Evolutionary conservation across 2,797 vertebrate genomes (phyloP).

Genomic region (Neosalanx taihuensis): DNA sequence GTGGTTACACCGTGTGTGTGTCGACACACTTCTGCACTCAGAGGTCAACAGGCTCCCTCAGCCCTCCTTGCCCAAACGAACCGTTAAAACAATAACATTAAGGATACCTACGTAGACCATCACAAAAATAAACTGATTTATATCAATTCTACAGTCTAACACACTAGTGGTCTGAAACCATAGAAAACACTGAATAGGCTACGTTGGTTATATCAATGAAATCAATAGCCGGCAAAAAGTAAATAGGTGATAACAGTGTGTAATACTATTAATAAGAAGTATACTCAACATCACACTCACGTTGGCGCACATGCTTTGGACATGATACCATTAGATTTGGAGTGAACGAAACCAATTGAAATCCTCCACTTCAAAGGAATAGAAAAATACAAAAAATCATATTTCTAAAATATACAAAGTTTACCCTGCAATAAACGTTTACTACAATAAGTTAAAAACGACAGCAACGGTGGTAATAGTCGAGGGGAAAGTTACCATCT

Average conservation of each 20-base stretch:
- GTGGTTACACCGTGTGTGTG: slow-evolving; percentile 26
- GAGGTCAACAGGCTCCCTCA: slow-evolving; percentile 29
- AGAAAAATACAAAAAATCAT: slow-evolving; percentile 45
- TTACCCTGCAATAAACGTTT: slow-evolving; percentile 70
- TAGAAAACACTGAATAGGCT: slow-evolving; percentile 72
- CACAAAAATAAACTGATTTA: slow-evolving; percentile 69
- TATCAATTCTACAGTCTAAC: slow-evolving; percentile 69
- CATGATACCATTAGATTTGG: slow-evolving; percentile 57
- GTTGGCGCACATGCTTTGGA: slow-evolving; percentile 63
- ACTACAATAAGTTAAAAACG: slow-evolving; percentile 65
- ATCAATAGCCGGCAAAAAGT: slow-evolving; percentile 18
- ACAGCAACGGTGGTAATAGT: slow-evolving; percentile 68
- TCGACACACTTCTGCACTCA: slow-evolving; percentile 22
- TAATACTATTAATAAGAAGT: slow-evolving; percentile 33
- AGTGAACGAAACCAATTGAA: slow-evolving; percentile 54
- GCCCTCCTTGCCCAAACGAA: slow-evolving; percentile 35
- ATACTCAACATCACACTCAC: slow-evolving; percentile 45
- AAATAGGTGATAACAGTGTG: slow-evolving; percentile 30
- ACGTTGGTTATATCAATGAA: slow-evolving; percentile 61
- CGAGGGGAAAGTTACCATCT: slow-evolving; percentile 63
- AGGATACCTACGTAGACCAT: slow-evolving; percentile 65
- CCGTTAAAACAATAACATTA: slow-evolving; percentile 58
- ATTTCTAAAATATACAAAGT: slow-evolving; percentile 57
- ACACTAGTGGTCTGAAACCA: slow-evolving; percentile 70
- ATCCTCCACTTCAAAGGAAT: slow-evolving; percentile 44